Percentiles rank a stretch among this genome's conserved stretches.
phyloP scores from a whole-genome alignment of 2,888 invertebrate genomes.

The Graphium colonna region DNA sequence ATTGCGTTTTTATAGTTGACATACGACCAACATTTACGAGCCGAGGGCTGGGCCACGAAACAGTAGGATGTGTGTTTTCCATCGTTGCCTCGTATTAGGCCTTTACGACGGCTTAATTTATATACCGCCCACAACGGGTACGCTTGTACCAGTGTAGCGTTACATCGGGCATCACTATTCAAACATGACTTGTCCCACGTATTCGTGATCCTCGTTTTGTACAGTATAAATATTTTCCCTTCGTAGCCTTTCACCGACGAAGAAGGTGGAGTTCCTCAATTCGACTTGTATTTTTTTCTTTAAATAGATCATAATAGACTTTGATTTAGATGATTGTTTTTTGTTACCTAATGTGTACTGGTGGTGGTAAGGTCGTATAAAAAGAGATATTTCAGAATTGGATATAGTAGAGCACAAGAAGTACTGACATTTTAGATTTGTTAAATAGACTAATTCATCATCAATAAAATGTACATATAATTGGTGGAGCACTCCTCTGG shows the following conservation, averaged over 20 bases:
- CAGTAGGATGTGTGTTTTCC: constrained; percentile 54
- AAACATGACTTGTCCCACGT: constrained; percentile 33
- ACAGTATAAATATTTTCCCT: constrained; percentile 26
- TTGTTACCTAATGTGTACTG: no score
- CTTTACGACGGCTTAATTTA: constrained; percentile 65
- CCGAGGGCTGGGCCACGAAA: constrained; percentile 40
- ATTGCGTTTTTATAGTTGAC: constrained; percentile 68
- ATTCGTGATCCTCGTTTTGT: constrained; percentile 32
- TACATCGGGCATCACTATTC: constrained; percentile 44
- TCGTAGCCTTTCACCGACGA: constrained; percentile 31
- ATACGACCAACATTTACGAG: constrained; percentile 50
- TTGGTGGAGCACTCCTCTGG: no score
- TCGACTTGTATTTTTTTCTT: not conserved
- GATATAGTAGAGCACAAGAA: no score
- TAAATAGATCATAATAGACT: no score
- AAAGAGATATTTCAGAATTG: no score
- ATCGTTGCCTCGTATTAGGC: constrained; percentile 49
- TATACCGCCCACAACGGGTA: constrained; percentile 53
- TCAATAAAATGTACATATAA: no score
- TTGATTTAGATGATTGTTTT: no score
- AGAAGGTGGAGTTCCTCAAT: not conserved
- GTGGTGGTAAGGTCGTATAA: no score
- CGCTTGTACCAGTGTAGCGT: constrained; percentile 47
- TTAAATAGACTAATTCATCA: no score
- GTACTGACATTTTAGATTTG: no score